Percentiles rank a stretch among this genome's conserved stretches.
phyloP scores from a whole-genome alignment of 92 coral and sea anemone genomes.

The Micromussa lordhowensis region DNA sequence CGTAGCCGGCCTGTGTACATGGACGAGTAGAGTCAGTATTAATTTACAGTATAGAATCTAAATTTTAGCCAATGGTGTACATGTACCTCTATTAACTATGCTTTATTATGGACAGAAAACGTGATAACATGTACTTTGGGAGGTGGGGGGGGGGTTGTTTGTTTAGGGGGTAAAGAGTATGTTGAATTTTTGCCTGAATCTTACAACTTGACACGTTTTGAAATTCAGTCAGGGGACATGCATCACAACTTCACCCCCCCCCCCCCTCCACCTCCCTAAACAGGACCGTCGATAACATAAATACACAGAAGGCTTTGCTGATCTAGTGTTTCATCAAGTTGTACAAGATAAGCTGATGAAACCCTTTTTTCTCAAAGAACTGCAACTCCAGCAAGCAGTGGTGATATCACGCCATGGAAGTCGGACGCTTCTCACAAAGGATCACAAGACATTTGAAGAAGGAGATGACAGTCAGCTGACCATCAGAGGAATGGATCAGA shows the following conservation, averaged over 20 bases:
- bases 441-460: constrained; percentile 77
- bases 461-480: constrained; percentile 70
- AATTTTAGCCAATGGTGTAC: too few species aligned
- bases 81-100: too few species aligned
- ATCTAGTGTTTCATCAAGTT: too few species aligned
- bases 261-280: too few species aligned
- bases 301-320: too few species aligned
- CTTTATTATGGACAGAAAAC: not conserved
- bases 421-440: constrained; percentile 67
- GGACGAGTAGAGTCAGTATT: too few species aligned
- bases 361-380: constrained; percentile 16
- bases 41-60: too few species aligned
- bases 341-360: not conserved
- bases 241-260: not conserved
- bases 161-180: not conserved
- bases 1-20: too few species aligned
- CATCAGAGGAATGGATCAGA: constrained; percentile 83
- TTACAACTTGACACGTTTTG: too few species aligned
- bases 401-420: constrained; percentile 91
- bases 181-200: too few species aligned
- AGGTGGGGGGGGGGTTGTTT: not conserved
- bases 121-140: not conserved
- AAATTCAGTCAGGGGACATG: too few species aligned
- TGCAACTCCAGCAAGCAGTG: constrained; percentile 57
- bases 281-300: too few species aligned